Evolutionary conservation across 1,140 invertebrate species (phyloP).

Genomic region (Caerostris darwini): DNA sequence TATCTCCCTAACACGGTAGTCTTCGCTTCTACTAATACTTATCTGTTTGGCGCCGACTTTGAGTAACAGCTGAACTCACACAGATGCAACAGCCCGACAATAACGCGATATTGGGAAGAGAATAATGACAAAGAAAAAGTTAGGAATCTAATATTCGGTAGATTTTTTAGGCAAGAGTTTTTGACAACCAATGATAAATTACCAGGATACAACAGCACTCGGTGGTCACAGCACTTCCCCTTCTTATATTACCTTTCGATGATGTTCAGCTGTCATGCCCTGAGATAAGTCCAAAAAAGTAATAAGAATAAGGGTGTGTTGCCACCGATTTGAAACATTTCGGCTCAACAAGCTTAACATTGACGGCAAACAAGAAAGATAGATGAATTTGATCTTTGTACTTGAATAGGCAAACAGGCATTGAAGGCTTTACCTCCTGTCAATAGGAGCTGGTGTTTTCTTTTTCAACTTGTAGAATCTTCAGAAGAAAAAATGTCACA

Average conservation of each 20-base stretch:
- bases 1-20: no score
- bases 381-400: no score
- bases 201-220: background rate
- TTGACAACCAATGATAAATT: slow-evolving; percentile 28
- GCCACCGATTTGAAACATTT: no score
- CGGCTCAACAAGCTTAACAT: no score
- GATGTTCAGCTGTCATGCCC: background rate
- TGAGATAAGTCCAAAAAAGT: background rate
- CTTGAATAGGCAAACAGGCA: no score
- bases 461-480: no score
- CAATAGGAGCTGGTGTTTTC: no score
- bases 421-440: no score
- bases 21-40: no score
- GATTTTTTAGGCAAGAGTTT: background rate
- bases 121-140: background rate
- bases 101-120: background rate
- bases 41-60: background rate
- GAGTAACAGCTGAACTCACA: background rate
- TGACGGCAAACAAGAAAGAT: no score
- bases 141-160: background rate
- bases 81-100: background rate
- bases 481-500: no score
- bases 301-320: background rate
- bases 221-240: background rate
- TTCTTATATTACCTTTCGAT: background rate